Evolutionary conservation across 2,888 invertebrate genomes (phyloP).

Genomic region (Nowickia ferox): DNA sequence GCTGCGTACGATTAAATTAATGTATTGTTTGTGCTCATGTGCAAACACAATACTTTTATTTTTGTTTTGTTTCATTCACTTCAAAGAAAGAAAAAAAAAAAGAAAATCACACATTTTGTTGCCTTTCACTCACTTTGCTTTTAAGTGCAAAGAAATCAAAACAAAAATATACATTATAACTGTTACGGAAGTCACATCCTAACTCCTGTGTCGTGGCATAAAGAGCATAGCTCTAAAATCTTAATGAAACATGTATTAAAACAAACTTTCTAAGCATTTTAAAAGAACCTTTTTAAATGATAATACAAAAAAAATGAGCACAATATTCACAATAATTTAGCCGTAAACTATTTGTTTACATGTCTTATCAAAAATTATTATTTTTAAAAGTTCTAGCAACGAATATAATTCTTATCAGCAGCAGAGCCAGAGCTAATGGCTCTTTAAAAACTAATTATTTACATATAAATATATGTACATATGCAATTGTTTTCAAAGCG

Average conservation of each 20-base stretch:
- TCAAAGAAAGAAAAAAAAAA: too few species aligned
- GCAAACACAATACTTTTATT: too few species aligned
- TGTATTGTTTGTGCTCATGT: too few species aligned
- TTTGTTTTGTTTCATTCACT: too few species aligned
- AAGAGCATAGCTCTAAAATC: too few species aligned
- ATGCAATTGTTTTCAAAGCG: neutral
- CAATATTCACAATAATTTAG: neutral
- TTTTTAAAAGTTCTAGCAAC: constrained; percentile 13
- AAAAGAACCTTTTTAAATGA: neutral
- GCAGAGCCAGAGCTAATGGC: neutral
- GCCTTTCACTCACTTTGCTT: too few species aligned
- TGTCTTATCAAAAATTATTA: neutral
- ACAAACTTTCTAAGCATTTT: neutral
- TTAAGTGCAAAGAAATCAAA: too few species aligned
- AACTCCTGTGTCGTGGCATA: too few species aligned
- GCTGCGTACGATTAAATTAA: too few species aligned
- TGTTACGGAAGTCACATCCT: too few species aligned
- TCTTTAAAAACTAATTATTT: constrained; percentile 17
- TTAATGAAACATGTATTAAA: neutral
- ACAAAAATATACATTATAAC: too few species aligned
- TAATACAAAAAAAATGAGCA: neutral
- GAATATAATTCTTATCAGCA: constrained; percentile 15
- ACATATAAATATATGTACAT: neutral
- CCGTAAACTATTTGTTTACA: neutral
- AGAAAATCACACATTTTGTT: too few species aligned